These are phyloP conservation scores for Ranitomeya variabilis DNA, from an alignment of 2,113 vertebrate genomes.

Conservation along the genomic window DNA sequence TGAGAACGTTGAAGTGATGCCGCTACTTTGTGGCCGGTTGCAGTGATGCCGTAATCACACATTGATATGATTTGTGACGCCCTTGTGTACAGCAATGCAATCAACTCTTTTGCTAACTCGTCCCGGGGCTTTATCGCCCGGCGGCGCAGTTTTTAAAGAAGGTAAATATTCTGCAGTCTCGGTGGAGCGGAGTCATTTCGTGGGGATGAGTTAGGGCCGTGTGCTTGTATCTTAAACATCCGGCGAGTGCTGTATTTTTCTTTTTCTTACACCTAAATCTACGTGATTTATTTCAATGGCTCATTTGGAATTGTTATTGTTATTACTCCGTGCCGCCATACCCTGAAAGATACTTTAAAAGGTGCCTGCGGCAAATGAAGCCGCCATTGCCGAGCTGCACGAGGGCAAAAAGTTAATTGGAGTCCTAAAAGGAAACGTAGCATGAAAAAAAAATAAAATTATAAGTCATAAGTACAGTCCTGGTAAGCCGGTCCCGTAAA, in stretches of 20 bases:
- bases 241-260: slow-evolving; percentile 38
- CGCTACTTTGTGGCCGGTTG: slow-evolving; percentile 43
- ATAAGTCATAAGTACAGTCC: slow-evolving; percentile 43
- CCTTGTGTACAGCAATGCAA: slow-evolving; percentile 60
- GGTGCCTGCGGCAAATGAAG: slow-evolving; percentile 46
- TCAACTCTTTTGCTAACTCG: slow-evolving; percentile 1
- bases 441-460: slow-evolving; percentile 44
- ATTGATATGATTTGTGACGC: slow-evolving; percentile 60
- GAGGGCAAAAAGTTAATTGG: slow-evolving; percentile 55
- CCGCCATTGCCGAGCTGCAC: not conserved
- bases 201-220: slow-evolving; percentile 5
- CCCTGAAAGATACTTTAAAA: slow-evolving; percentile 43
- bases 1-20: not conserved
- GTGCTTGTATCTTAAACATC: slow-evolving; percentile 32
- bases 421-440: slow-evolving; percentile 51
- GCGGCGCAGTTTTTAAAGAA: slow-evolving; percentile 34
- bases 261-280: slow-evolving; percentile 40
- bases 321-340: slow-evolving; percentile 33
- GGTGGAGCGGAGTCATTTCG: slow-evolving; percentile 12
- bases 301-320: slow-evolving; percentile 57
- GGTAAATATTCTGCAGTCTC: slow-evolving; percentile 42
- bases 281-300: slow-evolving; percentile 44
- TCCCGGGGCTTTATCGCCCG: slow-evolving; percentile 44
- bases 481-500: slow-evolving; percentile 41
- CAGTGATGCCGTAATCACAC: slow-evolving; percentile 54